These are phyloP conservation scores for Leptopilina myrica DNA, from an alignment of 2,888 invertebrate species.

Conservation along the genomic window DNA sequence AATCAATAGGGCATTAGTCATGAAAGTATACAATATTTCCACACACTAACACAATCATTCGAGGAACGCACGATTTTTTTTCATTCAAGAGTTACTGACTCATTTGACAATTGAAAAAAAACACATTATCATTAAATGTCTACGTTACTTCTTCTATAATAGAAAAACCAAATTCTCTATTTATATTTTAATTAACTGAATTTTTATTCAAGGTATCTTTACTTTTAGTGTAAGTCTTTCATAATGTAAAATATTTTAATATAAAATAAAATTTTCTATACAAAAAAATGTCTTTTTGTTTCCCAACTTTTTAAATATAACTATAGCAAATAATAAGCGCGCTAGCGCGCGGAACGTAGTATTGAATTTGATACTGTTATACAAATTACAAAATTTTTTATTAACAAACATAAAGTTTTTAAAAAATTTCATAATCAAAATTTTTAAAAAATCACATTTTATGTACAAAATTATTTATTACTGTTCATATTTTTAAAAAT, in stretches of 20 bases:
- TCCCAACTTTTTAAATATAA: no score
- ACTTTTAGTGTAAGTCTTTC: constrained; percentile 40
- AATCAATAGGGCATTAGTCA: constrained; percentile 4
- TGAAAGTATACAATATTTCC: not conserved
- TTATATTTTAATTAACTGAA: constrained; percentile 4
- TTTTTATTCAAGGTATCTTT: constrained; percentile 29
- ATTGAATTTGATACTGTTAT: no score
- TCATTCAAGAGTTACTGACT: not conserved
- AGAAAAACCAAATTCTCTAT: not conserved
- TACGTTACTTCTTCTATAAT: not conserved
- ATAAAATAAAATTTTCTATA: constrained; percentile 14
- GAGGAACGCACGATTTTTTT: not conserved
- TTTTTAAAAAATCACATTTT: no score
- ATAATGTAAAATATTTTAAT: constrained; percentile 46
- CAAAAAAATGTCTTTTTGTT: not conserved
- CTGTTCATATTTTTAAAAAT: no score
- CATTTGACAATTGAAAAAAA: no score
- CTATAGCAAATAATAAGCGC: no score
- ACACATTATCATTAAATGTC: not conserved
- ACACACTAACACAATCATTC: not conserved
- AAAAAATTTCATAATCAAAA: no score
- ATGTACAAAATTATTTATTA: no score
- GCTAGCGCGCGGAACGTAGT: no score
- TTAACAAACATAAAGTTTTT: no score
- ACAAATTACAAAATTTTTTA: no score